Evolutionary conservation across 2,888 invertebrate genomes (phyloP).

Genomic region (Papilio gigon): DNA sequence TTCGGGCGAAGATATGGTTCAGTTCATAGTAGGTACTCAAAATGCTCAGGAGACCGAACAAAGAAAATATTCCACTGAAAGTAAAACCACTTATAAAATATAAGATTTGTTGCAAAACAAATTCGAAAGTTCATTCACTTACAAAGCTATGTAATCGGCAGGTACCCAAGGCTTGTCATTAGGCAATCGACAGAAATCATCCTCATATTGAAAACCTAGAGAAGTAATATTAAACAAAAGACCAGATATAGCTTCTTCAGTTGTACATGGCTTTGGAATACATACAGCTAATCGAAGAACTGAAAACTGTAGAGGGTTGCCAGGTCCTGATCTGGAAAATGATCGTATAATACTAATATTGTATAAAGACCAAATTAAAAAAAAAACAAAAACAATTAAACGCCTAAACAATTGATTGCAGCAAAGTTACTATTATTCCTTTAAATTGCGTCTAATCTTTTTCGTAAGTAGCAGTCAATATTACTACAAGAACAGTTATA

Average conservation of each 20-base stretch:
- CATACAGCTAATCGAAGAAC: conserved; percentile 58
- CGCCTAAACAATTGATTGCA: neutral
- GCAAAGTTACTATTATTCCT: neutral
- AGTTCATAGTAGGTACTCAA: conserved; percentile 62
- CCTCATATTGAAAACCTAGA: conserved; percentile 53
- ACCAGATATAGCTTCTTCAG: conserved; percentile 54
- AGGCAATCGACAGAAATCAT: conserved; percentile 63
- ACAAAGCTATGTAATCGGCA: conserved; percentile 70
- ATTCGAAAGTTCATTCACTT: conserved; percentile 48
- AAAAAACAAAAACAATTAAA: neutral
- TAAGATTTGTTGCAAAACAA: neutral
- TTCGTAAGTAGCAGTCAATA: neutral
- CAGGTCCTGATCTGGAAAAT: conserved; percentile 42
- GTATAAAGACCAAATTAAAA: too few species aligned
- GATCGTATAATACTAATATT: too few species aligned
- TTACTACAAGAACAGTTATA: too few species aligned
- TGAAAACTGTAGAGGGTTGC: conserved; percentile 39
- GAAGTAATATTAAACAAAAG: conserved; percentile 51
- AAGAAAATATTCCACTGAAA: conserved; percentile 51
- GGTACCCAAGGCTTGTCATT: conserved; percentile 68
- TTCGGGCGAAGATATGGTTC: conserved; percentile 49
- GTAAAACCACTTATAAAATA: neutral
- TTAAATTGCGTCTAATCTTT: neutral
- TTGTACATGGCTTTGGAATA: conserved; percentile 65
- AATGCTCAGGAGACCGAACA: conserved; percentile 53